Percentiles rank a stretch among this genome's conserved stretches.
phyloP scores from a whole-genome alignment of 2,888 invertebrate species.

The Chorisops tibialis region DNA sequence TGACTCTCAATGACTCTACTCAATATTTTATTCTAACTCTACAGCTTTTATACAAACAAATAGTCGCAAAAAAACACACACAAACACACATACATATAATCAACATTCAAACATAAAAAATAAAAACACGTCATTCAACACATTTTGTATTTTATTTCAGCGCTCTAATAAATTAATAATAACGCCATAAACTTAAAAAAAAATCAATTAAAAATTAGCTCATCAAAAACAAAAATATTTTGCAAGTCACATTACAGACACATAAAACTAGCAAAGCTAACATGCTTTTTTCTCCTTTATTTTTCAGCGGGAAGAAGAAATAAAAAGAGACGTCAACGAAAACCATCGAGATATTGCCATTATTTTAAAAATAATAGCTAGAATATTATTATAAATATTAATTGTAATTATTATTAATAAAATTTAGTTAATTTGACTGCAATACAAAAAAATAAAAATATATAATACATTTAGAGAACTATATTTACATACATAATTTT shows the following conservation, averaged over 20 bases:
- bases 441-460: conserved; percentile 19
- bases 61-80: no score
- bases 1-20: no score
- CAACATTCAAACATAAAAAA: no score
- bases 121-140: background rate
- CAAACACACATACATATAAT: no score
- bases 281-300: conserved; percentile 12
- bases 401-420: conserved; percentile 19
- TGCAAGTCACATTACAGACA: no score
- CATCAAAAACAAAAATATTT: conserved; percentile 11
- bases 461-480: background rate
- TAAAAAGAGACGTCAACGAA: conserved; percentile 21
- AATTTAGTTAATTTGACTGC: conserved; percentile 31
- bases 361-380: conserved; percentile 35
- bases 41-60: no score
- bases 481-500: conserved; percentile 19
- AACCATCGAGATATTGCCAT: conserved; percentile 47
- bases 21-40: no score
- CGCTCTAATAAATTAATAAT: conserved; percentile 7
- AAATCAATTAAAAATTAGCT: background rate
- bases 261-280: background rate
- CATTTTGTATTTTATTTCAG: conserved; percentile 9
- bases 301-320: conserved; percentile 31
- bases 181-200: background rate
- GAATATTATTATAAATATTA: conserved; percentile 29